Base-by-base conservation (phyloP, 2,888 invertebrate genomes). In the Pachliopta kotzebuea region DNA sequence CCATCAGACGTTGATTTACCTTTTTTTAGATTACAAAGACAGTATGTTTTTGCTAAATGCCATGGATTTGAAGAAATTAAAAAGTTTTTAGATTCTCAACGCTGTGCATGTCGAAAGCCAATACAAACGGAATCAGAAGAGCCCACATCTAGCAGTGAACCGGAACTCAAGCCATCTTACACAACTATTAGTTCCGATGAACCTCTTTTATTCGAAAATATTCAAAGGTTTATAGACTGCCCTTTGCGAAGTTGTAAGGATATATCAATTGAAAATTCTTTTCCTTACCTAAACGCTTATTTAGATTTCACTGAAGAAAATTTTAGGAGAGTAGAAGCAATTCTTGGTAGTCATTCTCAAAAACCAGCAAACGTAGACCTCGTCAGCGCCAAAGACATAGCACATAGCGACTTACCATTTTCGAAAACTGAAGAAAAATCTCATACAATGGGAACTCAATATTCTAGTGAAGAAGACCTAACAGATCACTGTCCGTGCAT, bases 21-120 rank as follows among this genome's bases (percentile, higher is more conserved):
- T 1, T 71, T 72, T 61, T 71, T 90, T 31, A 76, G 82, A 72
- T 66, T 90, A 37, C 76, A 85, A 59, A 81, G 85, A 68, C 77
- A 89, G 66, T 87, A 79, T 68, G 62, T 86, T 59, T 91, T 90
- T 69, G 90, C 90, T 0, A 88, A 86, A 73, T 91, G 91, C 69
- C 81, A 86, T 60, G 81, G 78, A 67, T 86, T 76, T 70, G 83
- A 90, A 68, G 79, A 84, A 55, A 81, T 90, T 4, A 86, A 84
- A 73, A 75, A 72, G 6, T 72, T 81, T 67, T 72, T 90, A 50
- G 78, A 87, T 68, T 74, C 79, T n/a, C 74, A 79, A 61, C 72
- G 73, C n/a, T 89, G 88, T 68, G 83, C 79, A 76, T 90, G 88
- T 72, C 49, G 42, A 55, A 54, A 55, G 31, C 67, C 65, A 50